Evolutionary conservation across 2,797 vertebrate species (phyloP).

Genomic region (Trematomus bernacchii): DNA sequence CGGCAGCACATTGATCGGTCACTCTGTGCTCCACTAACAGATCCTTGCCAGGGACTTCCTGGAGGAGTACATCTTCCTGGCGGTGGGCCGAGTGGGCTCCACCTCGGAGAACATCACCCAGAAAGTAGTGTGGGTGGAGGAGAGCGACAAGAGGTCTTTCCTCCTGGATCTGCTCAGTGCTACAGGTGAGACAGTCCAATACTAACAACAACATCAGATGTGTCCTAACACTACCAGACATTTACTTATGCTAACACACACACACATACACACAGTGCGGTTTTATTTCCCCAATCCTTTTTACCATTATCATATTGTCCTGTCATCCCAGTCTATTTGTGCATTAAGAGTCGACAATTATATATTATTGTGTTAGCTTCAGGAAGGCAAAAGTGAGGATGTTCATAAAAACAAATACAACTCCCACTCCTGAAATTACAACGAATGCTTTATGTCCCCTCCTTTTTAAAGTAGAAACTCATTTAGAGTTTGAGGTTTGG

Average conservation of each 20-base stretch:
- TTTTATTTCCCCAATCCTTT: conserved; percentile 37
- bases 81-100: conserved; percentile 95
- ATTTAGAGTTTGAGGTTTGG: background rate
- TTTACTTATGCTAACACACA: background rate
- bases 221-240: background rate
- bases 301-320: conserved; percentile 32
- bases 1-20: background rate
- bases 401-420: background rate
- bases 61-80: conserved; percentile 97
- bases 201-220: too few relatives aligned
- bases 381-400: background rate
- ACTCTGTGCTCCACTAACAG: conserved; percentile 68
- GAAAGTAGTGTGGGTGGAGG: conserved; percentile 98
- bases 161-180: conserved; percentile 94
- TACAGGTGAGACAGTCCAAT: conserved; percentile 85
- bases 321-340: conserved; percentile 27
- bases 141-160: conserved; percentile 94
- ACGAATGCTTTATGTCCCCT: conserved; percentile 1
- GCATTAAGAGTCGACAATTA: background rate
- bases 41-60: conserved; percentile 97
- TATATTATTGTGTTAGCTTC: background rate
- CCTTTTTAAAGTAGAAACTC: background rate
- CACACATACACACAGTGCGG: background rate
- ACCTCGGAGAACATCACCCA: conserved; percentile 98
- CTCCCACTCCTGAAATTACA: background rate